These are phyloP conservation scores for Caracal caracal DNA, from an alignment of 2,113 vertebrate genomes.

Conservation along the genomic window DNA sequence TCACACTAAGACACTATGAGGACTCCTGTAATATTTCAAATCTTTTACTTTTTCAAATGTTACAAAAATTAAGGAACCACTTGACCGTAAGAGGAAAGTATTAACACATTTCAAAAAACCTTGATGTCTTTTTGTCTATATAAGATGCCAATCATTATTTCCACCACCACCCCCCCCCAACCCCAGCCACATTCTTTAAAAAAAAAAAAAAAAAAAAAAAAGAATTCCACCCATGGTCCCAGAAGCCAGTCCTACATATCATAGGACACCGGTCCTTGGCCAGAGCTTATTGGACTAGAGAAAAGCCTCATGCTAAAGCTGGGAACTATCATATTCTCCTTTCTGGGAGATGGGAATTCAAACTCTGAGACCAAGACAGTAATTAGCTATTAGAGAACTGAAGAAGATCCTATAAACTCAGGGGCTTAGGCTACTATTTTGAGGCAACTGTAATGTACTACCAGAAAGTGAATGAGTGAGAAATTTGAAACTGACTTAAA, in stretches of 20 bases:
- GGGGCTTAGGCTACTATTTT: not conserved
- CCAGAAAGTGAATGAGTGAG: not conserved
- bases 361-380: conserved; percentile 35
- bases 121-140: not conserved
- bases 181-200: not conserved
- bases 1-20: not conserved
- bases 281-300: not conserved
- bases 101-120: not conserved
- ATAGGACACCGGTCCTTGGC: not conserved
- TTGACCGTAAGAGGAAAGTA: not conserved
- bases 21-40: not conserved
- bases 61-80: conserved; percentile 19
- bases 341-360: conserved; percentile 41
- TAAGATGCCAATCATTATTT: not conserved
- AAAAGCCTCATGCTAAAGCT: not conserved
- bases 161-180: too few species aligned
- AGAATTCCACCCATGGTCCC: not conserved
- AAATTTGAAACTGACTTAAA: conserved; percentile 26
- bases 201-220: not conserved
- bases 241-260: not conserved
- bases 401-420: not conserved
- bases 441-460: not conserved
- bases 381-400: not conserved
- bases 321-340: not conserved
- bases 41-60: conserved; percentile 20